Base-by-base conservation (phyloP, 2,888 invertebrate genomes). In the Zonitis immaculata region DNA sequence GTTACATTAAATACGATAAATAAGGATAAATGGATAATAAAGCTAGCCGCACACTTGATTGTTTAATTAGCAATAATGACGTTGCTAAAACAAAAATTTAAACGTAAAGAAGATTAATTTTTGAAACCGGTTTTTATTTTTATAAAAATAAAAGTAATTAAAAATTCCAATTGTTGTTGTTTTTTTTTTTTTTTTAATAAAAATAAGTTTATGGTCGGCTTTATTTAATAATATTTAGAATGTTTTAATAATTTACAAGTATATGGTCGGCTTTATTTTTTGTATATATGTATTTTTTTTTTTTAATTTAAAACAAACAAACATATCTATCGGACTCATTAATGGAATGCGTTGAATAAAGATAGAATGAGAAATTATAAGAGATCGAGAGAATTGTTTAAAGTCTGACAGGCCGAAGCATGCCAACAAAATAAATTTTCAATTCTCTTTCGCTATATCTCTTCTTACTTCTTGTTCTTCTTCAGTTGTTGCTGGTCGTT, bases 21-120 rank as follows among this genome's bases (percentile, higher is more conserved):
- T 39, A 51, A 45, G 56, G 57, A 52, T 32, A 32, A 14, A 14
- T 14, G 6, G 32, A 32, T 54, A 45, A 27, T 57, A 60, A 63
- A 60, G 59, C 54, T 14, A 47, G 26, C 60, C 61, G 48, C 52
- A 59, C 55, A 60, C 55, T 44, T 46, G 49, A 51, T 51, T 44
- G 56, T 60, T 58, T 53, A 54, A 52, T 54, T 56, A 56, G 54
- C 32, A 35, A 44, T 47, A 47, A 46, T 54, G 54, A 54, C 54
- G 46, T 28, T 46, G 42, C 54, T 42, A 42, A 50, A 46, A 30
- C 42, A 14, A n/a, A n/a, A n/a, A n/a, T 49, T 49, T 43, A 49
- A 42, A 49, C 43, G 43, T 16, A 49, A 43, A 43, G 43, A 30
- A 47, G 18, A 27, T 16, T 47, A n/a, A 22, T 35, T 18, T 32